Base-by-base conservation (phyloP, 2,888 invertebrate genomes). In the Hemaris fuciformis region DNA sequence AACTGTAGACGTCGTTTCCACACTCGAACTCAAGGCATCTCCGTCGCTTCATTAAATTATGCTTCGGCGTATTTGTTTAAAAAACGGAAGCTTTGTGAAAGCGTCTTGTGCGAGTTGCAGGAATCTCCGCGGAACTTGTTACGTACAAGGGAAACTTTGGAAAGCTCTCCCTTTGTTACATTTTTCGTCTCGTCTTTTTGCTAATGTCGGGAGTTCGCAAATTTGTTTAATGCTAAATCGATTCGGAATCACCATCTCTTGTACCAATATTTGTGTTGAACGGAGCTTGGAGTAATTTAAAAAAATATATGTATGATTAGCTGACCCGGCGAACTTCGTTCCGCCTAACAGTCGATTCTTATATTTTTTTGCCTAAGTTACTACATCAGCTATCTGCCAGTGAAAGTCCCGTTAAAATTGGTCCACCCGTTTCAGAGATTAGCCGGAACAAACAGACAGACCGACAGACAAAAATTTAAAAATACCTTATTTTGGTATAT, bases 1-100 rank as follows among this genome's bases (percentile, higher is more conserved):
- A 4, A 5, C 38, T 4, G n/a, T 38, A n/a, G n/a, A n/a, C n/a
- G n/a, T n/a, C 4, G n/a, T n/a, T 4, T 38, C n/a, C 38, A 38
- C 38, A 3, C 38, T 8, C 38, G 3, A n/a, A 38, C 38, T 38
- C 3, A n/a, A 38, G 38, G 38, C 38, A n/a, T 38, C 38, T 1
- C 38, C 31, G 27, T 53, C 18, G 53, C 31, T 31, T 53, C 53
- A 53, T 31, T 48, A 48, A 27, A 27, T 48, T 53, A 53, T 27
- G 31, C 31, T 31, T 18, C 3, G 31, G 20, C 27, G 53, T 31
- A 31, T 53, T 53, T 53, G 53, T 53, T 53, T 53, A 53, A 53
- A 53, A 53, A 53, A 53, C 18, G 53, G 18, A 53, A 53, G 31
- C 53, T 27, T 48, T 48, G 48, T 53, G 18, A 53, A 53, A 53